Conservation (phyloP, 2,113 vertebrate genomes). For the Meriones unguiculatus region DNA sequence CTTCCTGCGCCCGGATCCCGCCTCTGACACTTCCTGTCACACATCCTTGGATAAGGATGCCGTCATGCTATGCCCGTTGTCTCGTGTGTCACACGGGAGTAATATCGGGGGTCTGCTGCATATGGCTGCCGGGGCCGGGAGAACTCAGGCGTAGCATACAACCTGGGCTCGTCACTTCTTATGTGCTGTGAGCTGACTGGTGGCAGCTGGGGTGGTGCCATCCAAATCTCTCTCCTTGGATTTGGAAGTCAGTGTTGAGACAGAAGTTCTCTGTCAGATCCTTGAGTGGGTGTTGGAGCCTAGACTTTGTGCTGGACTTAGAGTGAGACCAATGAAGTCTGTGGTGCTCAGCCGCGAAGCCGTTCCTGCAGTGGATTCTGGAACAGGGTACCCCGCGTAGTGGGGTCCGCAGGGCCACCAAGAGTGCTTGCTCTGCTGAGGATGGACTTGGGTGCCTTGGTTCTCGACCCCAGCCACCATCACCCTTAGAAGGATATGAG, state of each 20-base stretch:
- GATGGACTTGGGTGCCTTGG: neutral
- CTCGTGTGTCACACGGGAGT: fast-evolving
- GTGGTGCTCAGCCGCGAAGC: fast-evolving
- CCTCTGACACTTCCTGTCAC: slow-evolving; percentile 35
- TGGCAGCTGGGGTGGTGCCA: neutral
- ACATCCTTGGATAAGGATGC: neutral
- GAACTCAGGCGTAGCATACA: neutral
- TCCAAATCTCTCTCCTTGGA: neutral
- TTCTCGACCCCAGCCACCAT: neutral
- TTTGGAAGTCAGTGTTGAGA: neutral
- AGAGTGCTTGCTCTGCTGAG: fast-evolving
- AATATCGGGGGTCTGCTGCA: fast-evolving
- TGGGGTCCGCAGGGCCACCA: neutral
- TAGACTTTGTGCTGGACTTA: fast-evolving
- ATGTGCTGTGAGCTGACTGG: fast-evolving
- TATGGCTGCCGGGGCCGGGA: neutral
- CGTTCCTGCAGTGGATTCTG: fast-evolving
- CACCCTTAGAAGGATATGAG: neutral
- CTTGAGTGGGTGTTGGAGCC: fast-evolving
- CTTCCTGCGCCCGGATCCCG: slow-evolving; percentile 15
- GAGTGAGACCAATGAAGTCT: fast-evolving
- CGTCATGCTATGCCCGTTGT: neutral
- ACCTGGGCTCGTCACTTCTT: fast-evolving
- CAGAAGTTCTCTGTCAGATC: neutral
- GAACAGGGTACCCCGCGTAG: neutral